These are phyloP conservation scores for Epizoanthus fatuus DNA, from an alignment of 92 coral and sea anemone genomes.

Conservation along the genomic window DNA sequence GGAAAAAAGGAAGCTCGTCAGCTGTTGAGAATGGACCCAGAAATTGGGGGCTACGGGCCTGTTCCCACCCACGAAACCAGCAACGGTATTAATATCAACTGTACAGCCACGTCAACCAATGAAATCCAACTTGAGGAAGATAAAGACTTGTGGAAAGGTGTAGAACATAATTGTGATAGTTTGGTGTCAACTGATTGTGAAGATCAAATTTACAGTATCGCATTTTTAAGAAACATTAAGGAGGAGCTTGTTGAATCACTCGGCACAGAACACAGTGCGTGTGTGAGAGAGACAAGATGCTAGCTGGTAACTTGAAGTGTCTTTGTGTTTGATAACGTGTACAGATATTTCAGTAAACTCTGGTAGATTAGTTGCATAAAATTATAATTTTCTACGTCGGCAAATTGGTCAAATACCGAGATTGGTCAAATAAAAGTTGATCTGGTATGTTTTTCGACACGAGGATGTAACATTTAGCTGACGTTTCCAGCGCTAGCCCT, in stretches of 20 bases:
- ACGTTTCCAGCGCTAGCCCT: too few species aligned
- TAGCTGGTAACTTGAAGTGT: too few species aligned
- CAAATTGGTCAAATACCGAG: too few species aligned
- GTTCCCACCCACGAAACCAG: neutral
- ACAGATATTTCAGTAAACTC: too few species aligned
- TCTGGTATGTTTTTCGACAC: too few species aligned
- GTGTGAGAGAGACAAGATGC: too few species aligned
- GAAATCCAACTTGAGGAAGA: neutral
- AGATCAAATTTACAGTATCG: neutral
- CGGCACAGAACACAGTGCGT: too few species aligned
- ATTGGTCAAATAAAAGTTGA: too few species aligned
- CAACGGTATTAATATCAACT: neutral
- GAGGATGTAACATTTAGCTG: too few species aligned
- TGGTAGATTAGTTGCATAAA: too few species aligned
- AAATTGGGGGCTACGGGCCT: neutral
- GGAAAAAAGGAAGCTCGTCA: neutral
- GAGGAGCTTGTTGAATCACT: slow-evolving; percentile 17
- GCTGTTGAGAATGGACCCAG: neutral
- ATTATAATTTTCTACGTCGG: too few species aligned
- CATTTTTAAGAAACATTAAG: slow-evolving; percentile 3
- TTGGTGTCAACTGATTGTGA: neutral
- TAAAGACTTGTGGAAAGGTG: neutral
- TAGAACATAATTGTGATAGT: neutral
- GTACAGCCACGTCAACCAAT: neutral
- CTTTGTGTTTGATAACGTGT: too few species aligned